phyloP scores from a whole-genome alignment of 1,140 invertebrate genomes.

The Chironomus striatipennis region DNA sequence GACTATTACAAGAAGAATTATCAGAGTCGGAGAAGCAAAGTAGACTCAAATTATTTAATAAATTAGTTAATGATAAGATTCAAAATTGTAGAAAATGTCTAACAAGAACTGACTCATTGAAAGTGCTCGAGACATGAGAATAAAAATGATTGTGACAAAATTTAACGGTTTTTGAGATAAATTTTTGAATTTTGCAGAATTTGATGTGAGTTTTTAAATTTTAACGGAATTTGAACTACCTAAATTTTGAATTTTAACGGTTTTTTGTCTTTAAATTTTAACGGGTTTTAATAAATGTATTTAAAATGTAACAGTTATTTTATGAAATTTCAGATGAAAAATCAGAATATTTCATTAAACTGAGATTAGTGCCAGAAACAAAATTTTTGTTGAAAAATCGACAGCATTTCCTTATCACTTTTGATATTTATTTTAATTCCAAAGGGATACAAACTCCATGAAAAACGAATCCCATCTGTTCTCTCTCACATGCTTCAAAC shows the following conservation, averaged over 20 bases:
- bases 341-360: no score
- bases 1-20: neutral
- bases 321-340: no score
- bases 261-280: no score
- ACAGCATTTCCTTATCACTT: neutral
- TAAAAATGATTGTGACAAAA: no score
- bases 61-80: conserved; percentile 22
- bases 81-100: conserved; percentile 24
- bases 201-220: no score
- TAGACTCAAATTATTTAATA: neutral
- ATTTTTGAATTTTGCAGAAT: no score
- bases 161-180: no score
- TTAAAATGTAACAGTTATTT: no score
- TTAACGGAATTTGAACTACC: no score
- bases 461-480: neutral
- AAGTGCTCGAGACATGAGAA: neutral
- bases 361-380: neutral
- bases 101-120: neutral
- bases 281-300: no score
- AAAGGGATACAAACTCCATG: neutral
- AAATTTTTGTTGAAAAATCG: neutral
- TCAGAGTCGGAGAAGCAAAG: conserved; percentile 16
- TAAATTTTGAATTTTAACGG: no score
- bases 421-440: neutral
- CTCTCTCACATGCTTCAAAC: neutral